Evolutionary conservation across 2,797 vertebrate genomes (phyloP), one percentile per base, ranked within the genome.

Genomic region (Florisuga fusca): DNA sequence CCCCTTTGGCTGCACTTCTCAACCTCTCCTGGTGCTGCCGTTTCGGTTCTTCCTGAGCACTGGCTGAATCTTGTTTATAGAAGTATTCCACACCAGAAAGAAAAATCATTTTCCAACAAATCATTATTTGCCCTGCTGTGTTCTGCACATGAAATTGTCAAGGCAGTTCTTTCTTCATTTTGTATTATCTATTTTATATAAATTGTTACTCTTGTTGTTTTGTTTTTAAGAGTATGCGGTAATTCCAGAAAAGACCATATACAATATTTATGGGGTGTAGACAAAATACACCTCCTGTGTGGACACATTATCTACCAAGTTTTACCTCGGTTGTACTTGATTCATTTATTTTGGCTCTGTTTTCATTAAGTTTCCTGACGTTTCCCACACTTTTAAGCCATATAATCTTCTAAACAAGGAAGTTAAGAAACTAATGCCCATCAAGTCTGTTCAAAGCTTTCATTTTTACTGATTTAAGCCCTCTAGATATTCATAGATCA

Each of bases 191-290:
- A 14, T 62, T 87, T 83, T 59, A 34, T 38, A 72, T 71, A 81
- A 88, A 90, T 77, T 27, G 72, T 75, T 23, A 86, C n/a, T 19
- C 6, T 21, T 20, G 19, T 6, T 45, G 33, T 16, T 3, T 3
- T 17, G 16, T 18, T 41, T 79, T 72, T 36, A 75, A 84, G 61
- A 80, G 41, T 34, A 57, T 58, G 29, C 38, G 89, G 51, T 73
- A 84, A 91, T 80, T 89, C 50, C 75, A 85, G 53, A 87, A 81
- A 95, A 84, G 68, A 76, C 76, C 57, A 59, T 45, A 50, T 82
- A 72, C 97, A 95, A 82, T 89, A 71, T 95, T 96, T 67, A 94
- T 29, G 55, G 93, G 62, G 36, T 73, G 91, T 90, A 95, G 73
- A 75, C 46, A 96, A 90, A 91, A 82, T 61, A 61, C 33, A 87